phyloP scores from a whole-genome alignment of 2,797 vertebrate species.

The Notolepis coatsorum region DNA sequence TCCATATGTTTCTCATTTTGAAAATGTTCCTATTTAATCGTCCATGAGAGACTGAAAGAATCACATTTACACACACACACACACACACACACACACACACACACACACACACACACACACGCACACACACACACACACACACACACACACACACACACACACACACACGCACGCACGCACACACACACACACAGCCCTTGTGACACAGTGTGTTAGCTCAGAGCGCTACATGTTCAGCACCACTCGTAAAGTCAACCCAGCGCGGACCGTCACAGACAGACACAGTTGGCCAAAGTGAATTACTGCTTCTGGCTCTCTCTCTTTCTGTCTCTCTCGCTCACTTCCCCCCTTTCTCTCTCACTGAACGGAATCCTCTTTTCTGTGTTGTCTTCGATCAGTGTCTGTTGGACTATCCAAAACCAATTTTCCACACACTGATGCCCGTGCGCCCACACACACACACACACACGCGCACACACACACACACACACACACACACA shows the following conservation, averaged over 20 bases:
- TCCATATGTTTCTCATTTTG: conserved; percentile 85
- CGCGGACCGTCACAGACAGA: conserved; percentile 20
- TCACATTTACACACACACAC: conserved; percentile 52
- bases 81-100: too few species aligned
- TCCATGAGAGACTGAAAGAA: conserved; percentile 71
- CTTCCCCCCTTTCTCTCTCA: conserved; percentile 1
- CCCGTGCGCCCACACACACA: neutral
- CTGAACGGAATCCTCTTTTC: conserved; percentile 12
- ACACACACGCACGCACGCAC: too few species aligned
- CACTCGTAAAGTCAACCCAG: conserved; percentile 5
- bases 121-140: too few species aligned
- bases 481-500: conserved; percentile 4
- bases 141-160: too few species aligned
- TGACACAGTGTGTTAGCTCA: conserved; percentile 31
- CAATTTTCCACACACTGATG: neutral
- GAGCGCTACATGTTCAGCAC: conserved; percentile 9
- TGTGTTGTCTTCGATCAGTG: conserved; percentile 24
- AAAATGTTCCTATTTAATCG: conserved; percentile 81
- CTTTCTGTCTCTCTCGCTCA: too few species aligned
- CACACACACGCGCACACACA: neutral
- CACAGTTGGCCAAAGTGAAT: neutral
- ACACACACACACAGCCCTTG: conserved; percentile 43
- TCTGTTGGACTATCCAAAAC: conserved; percentile 29
- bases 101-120: too few species aligned
- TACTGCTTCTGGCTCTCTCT: conserved; percentile 2